Base-by-base conservation (phyloP, 2,113 vertebrate species). In the Leptobrachium leishanense region DNA sequence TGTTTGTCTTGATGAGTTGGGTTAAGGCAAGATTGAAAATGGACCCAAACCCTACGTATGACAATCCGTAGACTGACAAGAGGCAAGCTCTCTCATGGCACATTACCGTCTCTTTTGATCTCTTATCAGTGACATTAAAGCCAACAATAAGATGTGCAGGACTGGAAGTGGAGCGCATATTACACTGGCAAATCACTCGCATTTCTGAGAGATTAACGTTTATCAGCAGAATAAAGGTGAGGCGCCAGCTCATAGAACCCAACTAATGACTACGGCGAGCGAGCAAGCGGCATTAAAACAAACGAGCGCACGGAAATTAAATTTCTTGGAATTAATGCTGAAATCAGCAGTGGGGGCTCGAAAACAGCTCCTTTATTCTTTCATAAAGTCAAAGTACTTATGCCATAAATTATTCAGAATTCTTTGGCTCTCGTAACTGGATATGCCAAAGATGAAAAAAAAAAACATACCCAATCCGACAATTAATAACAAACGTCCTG, bases 51-150 rank as follows among this genome's bases (percentile, higher is more conserved):
- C 20, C 20, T 31, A 31, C 20, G 20, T 31, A 31, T 31, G 20
- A 31, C 20, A 31, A 31, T 31, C 20, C 82, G 73, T 68, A 87
- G 85, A 88, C 86, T 83, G 6, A 44, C 82, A 83, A 84, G 78
- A 75, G 75, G 72, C 55, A 87, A 84, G 0, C 2, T 88, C 79
- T 82, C 86, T 82, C 76, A 85, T 88, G 83, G 83, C 84, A 87
- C 84, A 89, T 90, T 84, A 77, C 74, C 79, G 81, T 76, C 85
- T 83, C 74, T 85, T 89, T 85, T 88, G 87, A 89, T 86, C 87
- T 80, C 83, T 88, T 90, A 91, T 91, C 90, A 89, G 84, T 86
- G 85, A 89, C 85, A 89, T 90, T 89, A 88, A 82, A 85, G 82
- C 84, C 87, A 50, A 83, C 85, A 89, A 88, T 86, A 82, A 68